phyloP scores from a whole-genome alignment of 2,888 invertebrate species.

The Griposia aprilina region DNA sequence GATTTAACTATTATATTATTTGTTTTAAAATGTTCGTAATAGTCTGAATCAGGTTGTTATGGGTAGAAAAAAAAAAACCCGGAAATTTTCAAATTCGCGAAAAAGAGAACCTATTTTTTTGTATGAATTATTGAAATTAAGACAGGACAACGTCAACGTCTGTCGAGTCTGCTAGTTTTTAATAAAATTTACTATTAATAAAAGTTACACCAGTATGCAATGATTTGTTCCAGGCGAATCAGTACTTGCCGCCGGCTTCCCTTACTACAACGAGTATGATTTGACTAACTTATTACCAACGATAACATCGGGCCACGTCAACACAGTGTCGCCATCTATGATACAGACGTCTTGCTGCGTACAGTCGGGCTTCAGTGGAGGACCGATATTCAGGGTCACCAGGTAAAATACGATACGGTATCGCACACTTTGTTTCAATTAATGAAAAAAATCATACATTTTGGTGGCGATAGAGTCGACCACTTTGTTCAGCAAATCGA shows the following conservation, averaged over 20 bases:
- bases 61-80: no score
- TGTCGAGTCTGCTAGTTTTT: not conserved
- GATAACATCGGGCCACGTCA: conserved; percentile 90
- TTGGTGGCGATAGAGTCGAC: no score
- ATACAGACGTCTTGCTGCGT: conserved; percentile 92
- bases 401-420: conserved; percentile 59
- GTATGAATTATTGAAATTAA: no score
- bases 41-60: no score
- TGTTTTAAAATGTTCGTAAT: no score
- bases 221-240: conserved; percentile 85
- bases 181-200: not conserved
- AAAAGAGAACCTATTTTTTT: no score
- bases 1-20: no score
- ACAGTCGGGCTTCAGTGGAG: conserved; percentile 92
- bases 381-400: conserved; percentile 89
- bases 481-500: not conserved
- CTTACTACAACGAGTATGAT: conserved; percentile 89
- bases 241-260: conserved; percentile 91
- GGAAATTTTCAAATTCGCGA: no score
- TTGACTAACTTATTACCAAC: conserved; percentile 85
- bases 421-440: no score
- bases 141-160: no score
- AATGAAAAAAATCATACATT: no score
- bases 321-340: conserved; percentile 89
- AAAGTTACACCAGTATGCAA: not conserved